Base-by-base conservation (phyloP, 2,888 invertebrate genomes). In the Cephalotes varians region DNA sequence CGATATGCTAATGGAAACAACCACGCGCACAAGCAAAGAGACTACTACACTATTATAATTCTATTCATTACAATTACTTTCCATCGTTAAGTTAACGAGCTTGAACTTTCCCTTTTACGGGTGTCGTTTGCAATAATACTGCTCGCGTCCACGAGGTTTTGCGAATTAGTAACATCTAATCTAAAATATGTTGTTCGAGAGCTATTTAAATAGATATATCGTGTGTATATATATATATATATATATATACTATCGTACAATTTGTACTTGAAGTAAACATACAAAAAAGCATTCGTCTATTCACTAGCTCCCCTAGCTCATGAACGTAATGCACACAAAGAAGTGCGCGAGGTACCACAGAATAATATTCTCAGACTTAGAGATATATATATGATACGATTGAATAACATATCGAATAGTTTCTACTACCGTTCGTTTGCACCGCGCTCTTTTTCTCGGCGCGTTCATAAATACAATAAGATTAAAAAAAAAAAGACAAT, bases 251-350 rank as follows among this genome's bases (percentile, higher is more conserved):
- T 62, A 62, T 62, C 37, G 88, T 91, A 91, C 90, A 90, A 62
- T 91, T 92, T 91, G 92, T 92, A 92, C 92, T 91, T 80, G 90
- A 21, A 82, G 84, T 91, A 88, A 92, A 91, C 82, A 88, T 92
- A 90, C 79, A 91, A 51, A 91, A 91, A 91, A 92, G 91, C 91
- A 89, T 89, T 92, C 90, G 89, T 80, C 86, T 81, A 71, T 77
- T 65, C 49, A 44, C 47, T 79, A 79, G 69, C 65, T 67, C 60
- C 21, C n/a, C 81, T 64, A 81, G 76, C 40, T 64, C 60, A 56
- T 51, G 58, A 71, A 71, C 51, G 47, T 51, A 60, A 34, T 62
- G 58, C 47, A 64, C 34, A 60, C n/a, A 44, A 28, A 44, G 4
- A 37, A 51, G 28, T 21, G 56, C 62, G 58, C 44, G 28, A 67